Conservation (phyloP, 2,797 vertebrate species). For the Amphiprion clarkii region DNA sequence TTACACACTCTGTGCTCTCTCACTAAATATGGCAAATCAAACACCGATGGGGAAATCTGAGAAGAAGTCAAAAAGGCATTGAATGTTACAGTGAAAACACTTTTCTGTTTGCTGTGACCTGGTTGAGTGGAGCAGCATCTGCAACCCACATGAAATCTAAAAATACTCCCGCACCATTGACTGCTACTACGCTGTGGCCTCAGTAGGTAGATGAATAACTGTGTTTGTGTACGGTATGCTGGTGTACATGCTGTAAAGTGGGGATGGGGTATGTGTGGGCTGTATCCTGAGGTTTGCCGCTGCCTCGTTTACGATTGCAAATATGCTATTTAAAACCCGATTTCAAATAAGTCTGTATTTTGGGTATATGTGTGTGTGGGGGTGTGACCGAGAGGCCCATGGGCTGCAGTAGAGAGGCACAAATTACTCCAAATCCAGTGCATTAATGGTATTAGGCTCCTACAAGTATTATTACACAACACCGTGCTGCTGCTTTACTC, state of each 20-base stretch:
- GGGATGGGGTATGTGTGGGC: not conserved
- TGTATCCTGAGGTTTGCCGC: slow-evolving; percentile 18
- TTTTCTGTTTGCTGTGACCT: slow-evolving; percentile 70
- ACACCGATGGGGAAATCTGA: slow-evolving; percentile 17
- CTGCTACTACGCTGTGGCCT: slow-evolving; percentile 73
- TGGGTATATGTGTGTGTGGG: not conserved
- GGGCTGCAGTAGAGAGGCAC: not conserved
- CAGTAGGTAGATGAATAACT: slow-evolving; percentile 67
- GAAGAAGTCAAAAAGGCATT: slow-evolving; percentile 19
- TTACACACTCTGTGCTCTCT: slow-evolving; percentile 4
- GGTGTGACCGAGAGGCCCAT: not conserved
- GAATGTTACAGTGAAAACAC: slow-evolving; percentile 50
- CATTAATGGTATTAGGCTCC: not conserved
- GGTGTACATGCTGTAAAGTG: slow-evolving; percentile 38
- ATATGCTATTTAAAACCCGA: slow-evolving; percentile 23
- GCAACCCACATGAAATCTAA: slow-evolving; percentile 82
- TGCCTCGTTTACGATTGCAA: slow-evolving; percentile 31
- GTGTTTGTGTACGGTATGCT: slow-evolving; percentile 18
- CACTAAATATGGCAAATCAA: slow-evolving; percentile 5
- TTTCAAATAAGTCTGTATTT: slow-evolving; percentile 10
- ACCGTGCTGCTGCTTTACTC: not conserved
- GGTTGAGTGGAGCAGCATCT: slow-evolving; percentile 77
- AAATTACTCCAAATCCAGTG: slow-evolving; percentile 16
- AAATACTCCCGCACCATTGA: slow-evolving; percentile 79
- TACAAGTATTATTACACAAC: not conserved